Evolutionary conservation across 2,113 vertebrate genomes (phyloP).

Genomic region (Thamnophis sirtalis): DNA sequence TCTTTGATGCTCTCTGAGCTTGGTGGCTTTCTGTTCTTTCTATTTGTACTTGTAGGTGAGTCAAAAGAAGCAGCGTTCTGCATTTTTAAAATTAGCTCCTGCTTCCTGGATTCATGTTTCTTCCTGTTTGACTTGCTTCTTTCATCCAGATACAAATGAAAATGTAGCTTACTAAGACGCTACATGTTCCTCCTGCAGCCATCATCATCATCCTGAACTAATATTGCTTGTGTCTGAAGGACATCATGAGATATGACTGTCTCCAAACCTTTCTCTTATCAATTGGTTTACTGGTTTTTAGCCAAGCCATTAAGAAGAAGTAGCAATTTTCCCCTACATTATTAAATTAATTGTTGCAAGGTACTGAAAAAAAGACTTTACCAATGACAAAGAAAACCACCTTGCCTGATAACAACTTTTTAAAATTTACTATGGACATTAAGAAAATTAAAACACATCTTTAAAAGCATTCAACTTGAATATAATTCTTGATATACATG

Average conservation of each 20-base stretch:
- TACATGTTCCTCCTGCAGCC: neutral
- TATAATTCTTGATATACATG: neutral
- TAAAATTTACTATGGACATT: neutral
- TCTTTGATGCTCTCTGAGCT: too few relatives aligned
- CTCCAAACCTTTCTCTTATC: neutral
- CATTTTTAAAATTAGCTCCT: neutral
- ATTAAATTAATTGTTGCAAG: neutral
- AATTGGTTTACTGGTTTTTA: neutral
- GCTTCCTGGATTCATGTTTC: neutral
- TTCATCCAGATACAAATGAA: neutral
- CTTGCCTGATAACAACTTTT: neutral
- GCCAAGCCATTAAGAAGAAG: neutral
- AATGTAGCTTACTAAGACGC: neutral
- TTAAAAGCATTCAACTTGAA: neutral
- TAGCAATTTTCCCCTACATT: neutral
- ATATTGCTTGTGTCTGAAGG: neutral
- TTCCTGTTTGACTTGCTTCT: neutral
- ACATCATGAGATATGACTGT: neutral
- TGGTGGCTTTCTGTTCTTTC: neutral
- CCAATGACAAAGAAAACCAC: neutral
- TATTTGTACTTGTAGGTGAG: neutral
- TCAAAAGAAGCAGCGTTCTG: neutral
- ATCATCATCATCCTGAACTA: neutral
- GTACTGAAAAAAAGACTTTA: neutral
- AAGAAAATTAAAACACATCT: neutral